Percentiles rank a stretch among this genome's conserved stretches.
phyloP scores from a whole-genome alignment of 2,888 invertebrate species.

The Habrosyne pyritoides region DNA sequence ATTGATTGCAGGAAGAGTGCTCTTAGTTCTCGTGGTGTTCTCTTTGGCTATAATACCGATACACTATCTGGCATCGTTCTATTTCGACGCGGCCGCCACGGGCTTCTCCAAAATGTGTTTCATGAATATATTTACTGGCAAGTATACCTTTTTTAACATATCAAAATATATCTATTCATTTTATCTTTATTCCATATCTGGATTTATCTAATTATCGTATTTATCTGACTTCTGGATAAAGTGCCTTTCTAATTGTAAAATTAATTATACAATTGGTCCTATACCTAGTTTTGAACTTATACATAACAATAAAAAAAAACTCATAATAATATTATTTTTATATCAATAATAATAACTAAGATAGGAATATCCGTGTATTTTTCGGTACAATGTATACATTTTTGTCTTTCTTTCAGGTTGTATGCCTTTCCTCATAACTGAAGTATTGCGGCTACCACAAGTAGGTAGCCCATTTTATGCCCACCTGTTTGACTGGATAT shows the following conservation, averaged over 20 bases:
- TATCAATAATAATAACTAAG: no score
- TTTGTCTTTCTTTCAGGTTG: constrained; percentile 82
- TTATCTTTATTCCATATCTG: no score
- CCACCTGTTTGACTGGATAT: constrained; percentile 86
- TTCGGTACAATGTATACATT: constrained; percentile 14
- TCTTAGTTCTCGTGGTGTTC: constrained; percentile 86
- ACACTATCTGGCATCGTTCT: constrained; percentile 88
- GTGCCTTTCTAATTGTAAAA: no score
- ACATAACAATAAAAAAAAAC: no score
- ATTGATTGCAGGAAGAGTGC: constrained; percentile 80
- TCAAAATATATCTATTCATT: no score
- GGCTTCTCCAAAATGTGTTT: constrained; percentile 91
- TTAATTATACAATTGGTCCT: no score
- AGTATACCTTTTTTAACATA: constrained; percentile 17
- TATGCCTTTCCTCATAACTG: constrained; percentile 88
- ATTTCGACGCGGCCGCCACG: constrained; percentile 88
- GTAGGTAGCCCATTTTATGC: constrained; percentile 86
- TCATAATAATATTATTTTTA: no score
- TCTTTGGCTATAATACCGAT: constrained; percentile 88
- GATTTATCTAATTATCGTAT: no score
- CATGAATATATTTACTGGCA: constrained; percentile 86
- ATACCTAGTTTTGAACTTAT: no score
- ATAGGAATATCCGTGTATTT: constrained; percentile 12
- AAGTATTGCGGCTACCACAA: constrained; percentile 86
- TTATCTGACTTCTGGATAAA: no score